Percentiles rank a stretch among this genome's conserved stretches.
Conservation (phyloP, 2,888 invertebrate genomes). For the Cheilosia variabilis region DNA sequence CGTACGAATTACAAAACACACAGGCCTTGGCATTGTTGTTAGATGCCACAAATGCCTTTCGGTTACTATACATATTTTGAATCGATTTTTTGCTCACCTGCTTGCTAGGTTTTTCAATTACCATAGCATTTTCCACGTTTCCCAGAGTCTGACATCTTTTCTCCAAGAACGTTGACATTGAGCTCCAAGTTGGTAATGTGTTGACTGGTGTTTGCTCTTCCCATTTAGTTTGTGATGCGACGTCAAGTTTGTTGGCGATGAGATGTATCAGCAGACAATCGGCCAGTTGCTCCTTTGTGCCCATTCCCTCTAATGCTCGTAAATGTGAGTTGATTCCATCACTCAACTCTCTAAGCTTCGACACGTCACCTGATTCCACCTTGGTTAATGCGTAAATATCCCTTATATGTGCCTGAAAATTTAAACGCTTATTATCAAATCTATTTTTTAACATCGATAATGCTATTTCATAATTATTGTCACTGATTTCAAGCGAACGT, state of each 20-base stretch:
- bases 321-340: no score
- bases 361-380: slow-evolving; percentile 3
- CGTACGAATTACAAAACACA: slow-evolving; percentile 6
- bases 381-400: slow-evolving; percentile 13
- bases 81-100: slow-evolving; percentile 26
- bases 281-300: not conserved
- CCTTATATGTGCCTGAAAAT: slow-evolving; percentile 25
- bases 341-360: slow-evolving; percentile 19
- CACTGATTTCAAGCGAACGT: not conserved
- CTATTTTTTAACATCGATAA: slow-evolving; percentile 4
- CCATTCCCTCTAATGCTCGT: no score
- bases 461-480: slow-evolving; percentile 19
- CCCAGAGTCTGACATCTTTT: slow-evolving; percentile 29
- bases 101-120: slow-evolving; percentile 22
- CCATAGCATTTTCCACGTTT: slow-evolving; percentile 22
- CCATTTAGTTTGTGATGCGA: slow-evolving; percentile 8
- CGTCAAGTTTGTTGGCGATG: slow-evolving; percentile 14
- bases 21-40: slow-evolving; percentile 2
- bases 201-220: slow-evolving; percentile 38
- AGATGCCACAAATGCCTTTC: slow-evolving; percentile 8
- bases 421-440: slow-evolving; percentile 25
- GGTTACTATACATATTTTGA: not conserved
- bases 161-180: slow-evolving; percentile 8
- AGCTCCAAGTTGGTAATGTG: slow-evolving; percentile 17
- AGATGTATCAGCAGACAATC: slow-evolving; percentile 23